Conservation (phyloP, 2,797 vertebrate genomes). For the Chaetodon trifasciatus region DNA sequence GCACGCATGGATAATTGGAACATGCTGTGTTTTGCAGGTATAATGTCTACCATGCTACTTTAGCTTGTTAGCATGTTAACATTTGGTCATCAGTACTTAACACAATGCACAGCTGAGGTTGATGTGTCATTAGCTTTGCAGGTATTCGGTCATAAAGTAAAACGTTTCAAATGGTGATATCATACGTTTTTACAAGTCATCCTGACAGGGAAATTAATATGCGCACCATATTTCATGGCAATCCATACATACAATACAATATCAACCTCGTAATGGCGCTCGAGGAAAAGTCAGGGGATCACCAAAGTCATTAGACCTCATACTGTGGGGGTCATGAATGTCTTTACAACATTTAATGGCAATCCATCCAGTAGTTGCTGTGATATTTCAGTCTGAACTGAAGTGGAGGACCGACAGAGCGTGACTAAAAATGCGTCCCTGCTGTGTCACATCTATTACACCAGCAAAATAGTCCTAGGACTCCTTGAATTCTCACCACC, state of each 20-base stretch:
- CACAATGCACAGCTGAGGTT: not conserved
- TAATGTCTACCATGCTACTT: not conserved
- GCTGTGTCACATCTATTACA: slow-evolving; percentile 33
- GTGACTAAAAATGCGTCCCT: slow-evolving; percentile 1
- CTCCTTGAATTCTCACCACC: slow-evolving; percentile 42
- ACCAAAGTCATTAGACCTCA: not conserved
- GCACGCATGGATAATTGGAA: not conserved
- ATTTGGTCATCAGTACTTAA: not conserved
- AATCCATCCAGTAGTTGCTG: slow-evolving; percentile 2
- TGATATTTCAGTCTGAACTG: slow-evolving; percentile 4
- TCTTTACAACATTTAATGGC: not conserved
- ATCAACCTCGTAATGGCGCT: not conserved
- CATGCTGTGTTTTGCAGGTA: not conserved
- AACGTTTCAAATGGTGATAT: not conserved
- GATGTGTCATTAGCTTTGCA: not conserved
- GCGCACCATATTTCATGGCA: not conserved
- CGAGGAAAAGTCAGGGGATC: not conserved
- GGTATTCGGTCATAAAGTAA: not conserved
- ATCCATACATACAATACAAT: not conserved
- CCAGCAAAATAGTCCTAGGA: slow-evolving; percentile 19
- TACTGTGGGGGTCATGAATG: not conserved
- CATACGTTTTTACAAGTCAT: not conserved
- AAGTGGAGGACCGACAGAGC: not conserved
- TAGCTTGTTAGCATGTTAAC: not conserved
- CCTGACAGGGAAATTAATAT: not conserved